phyloP scores from a whole-genome alignment of 2,888 invertebrate genomes.

The Yponomeuta cagnagella region DNA sequence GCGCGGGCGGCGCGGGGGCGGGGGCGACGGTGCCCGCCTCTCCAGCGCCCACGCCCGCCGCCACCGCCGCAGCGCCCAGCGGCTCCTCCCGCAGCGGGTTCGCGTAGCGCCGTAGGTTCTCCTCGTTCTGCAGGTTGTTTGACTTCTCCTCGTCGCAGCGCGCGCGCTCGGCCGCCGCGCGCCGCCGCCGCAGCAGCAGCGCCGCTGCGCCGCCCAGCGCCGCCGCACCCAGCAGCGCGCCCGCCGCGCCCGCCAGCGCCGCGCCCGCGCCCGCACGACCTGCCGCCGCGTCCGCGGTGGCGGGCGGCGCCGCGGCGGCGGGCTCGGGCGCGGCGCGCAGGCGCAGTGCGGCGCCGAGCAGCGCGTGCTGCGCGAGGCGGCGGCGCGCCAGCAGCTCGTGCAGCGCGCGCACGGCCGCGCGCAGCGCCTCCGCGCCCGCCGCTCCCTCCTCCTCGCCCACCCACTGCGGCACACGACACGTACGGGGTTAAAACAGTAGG shows the following conservation, averaged over 20 bases:
- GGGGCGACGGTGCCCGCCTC: constrained; percentile 84
- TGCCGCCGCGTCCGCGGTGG: neutral
- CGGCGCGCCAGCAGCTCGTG: constrained; percentile 56
- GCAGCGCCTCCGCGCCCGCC: constrained; percentile 38
- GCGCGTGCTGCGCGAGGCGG: constrained; percentile 53
- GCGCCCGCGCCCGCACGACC: constrained; percentile 46
- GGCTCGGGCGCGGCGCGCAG: constrained; percentile 42
- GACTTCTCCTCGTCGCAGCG: constrained; percentile 91
- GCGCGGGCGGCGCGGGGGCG: constrained; percentile 57
- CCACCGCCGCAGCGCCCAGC: constrained; percentile 64
- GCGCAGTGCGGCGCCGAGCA: constrained; percentile 57
- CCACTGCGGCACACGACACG: constrained; percentile 40
- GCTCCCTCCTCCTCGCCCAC: constrained; percentile 56
- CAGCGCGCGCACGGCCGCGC: constrained; percentile 53
- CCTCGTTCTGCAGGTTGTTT: constrained; percentile 93
- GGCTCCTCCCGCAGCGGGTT: constrained; percentile 81
- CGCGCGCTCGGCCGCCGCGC: constrained; percentile 74
- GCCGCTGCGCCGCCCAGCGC: constrained; percentile 36
- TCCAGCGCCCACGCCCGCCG: constrained; percentile 74
- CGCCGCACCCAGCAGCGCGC: constrained; percentile 46
- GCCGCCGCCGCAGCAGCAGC: constrained; percentile 38
- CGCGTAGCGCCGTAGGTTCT: constrained; percentile 88
- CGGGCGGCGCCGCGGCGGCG: constrained; percentile 24
- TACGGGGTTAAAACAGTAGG: neutral
- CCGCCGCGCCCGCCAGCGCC: constrained; percentile 83